These are phyloP conservation scores for Tethea ocularis DNA, from an alignment of 2,888 invertebrate genomes.

Conservation along the genomic window DNA sequence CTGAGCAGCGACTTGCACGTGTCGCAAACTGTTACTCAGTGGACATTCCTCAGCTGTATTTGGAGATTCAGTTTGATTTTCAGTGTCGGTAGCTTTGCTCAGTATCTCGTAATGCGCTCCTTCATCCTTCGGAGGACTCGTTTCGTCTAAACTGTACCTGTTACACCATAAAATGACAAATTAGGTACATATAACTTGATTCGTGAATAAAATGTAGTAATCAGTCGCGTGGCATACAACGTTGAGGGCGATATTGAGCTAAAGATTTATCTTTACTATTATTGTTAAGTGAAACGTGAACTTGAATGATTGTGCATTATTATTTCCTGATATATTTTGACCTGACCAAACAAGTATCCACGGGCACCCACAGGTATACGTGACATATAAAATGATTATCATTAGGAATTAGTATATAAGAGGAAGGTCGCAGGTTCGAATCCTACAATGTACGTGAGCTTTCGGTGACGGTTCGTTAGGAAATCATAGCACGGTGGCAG, in stretches of 20 bases:
- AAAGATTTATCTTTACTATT: too few species aligned
- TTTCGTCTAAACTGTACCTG: constrained; percentile 85
- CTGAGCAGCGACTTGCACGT: constrained; percentile 29
- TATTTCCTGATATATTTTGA: too few species aligned
- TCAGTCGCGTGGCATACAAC: neutral
- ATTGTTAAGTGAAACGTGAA: too few species aligned
- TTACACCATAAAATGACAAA: constrained; percentile 11
- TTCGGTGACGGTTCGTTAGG: too few species aligned
- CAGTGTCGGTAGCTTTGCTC: constrained; percentile 66
- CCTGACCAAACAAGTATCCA: too few species aligned
- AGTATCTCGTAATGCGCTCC: constrained; percentile 84
- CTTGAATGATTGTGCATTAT: too few species aligned
- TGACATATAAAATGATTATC: too few species aligned
- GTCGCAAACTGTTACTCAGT: constrained; percentile 41
- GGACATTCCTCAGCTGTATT: constrained; percentile 21
- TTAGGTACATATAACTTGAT: neutral
- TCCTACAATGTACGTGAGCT: too few species aligned
- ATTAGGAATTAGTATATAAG: too few species aligned
- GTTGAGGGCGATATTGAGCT: neutral
- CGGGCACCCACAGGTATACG: too few species aligned
- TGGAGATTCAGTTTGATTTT: neutral
- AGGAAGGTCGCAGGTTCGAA: too few species aligned
- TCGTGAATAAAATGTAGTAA: neutral
- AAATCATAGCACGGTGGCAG: too few species aligned
- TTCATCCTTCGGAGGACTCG: constrained; percentile 82